Evolutionary conservation across 2,113 vertebrate species (phyloP), one percentile per base, ranked within the genome.

Genomic region (Petroica traversi): DNA sequence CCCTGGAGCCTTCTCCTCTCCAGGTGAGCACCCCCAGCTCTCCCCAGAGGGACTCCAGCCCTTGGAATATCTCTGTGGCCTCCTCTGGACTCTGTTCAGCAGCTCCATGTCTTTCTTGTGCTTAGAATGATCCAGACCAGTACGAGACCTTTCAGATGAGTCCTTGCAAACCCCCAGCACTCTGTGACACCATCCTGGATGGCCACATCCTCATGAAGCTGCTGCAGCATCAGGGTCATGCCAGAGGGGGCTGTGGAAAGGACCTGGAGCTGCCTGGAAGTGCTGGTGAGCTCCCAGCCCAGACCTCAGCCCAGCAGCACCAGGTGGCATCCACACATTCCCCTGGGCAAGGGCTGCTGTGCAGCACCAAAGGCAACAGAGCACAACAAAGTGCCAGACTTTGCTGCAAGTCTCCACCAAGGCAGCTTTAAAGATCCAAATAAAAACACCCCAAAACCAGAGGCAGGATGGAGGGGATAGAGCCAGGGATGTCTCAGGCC

Each of bases 251-350:
- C 68, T 14, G 18, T 10, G 51, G 26, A 11, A 14, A 20, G 55
- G 59, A 38, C 36, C 40, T 8, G 38, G 52, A 34, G 26, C 20
- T 12, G 4, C 49, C 38, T 9, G 2, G 67, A 31, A 18, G 5
- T 7, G 15, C 52, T 0, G 0, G 17, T 0, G 6, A 48, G 17
- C 14, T 19, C 57, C 58, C 54, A 40, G 48, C 1, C 0, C 43
- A 14, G 6, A 5, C 29, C 54, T 23, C 55, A 67, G 25, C 80
- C 67, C 23, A 14, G 73, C 1, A 6, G 55, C 49, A 38, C 19
- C 5, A 1, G 23, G 10, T 8, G 49, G 16, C 19, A 58, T 10
- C 45, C 61, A 67, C 34, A 4, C 5, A 9, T 8, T 15, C 12
- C 41, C n/a, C 34, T n/a, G 14, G 38, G 43, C 61, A 26, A 51